Evolutionary conservation across 2,113 vertebrate genomes (phyloP).

Genomic region (Coptodon bakossiorum): DNA sequence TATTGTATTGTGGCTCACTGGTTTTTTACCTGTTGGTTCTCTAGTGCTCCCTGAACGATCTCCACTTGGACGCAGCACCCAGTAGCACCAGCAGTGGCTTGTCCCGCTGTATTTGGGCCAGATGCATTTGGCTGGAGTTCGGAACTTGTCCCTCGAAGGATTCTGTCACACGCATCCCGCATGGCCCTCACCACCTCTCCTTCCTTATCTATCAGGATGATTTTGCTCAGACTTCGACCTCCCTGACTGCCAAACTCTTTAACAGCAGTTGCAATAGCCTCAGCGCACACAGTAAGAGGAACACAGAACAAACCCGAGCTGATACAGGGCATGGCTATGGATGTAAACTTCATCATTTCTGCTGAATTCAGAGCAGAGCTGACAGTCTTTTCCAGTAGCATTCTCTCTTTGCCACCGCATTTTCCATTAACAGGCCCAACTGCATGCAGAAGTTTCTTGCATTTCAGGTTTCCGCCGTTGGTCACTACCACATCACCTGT

Average conservation of each 20-base stretch:
- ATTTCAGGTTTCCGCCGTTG: slow-evolving; percentile 44
- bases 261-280: slow-evolving; percentile 52
- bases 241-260: slow-evolving; percentile 18
- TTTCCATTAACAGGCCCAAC: slow-evolving; percentile 45
- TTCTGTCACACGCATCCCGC: slow-evolving; percentile 31
- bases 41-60: slow-evolving; percentile 29
- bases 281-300: slow-evolving; percentile 34
- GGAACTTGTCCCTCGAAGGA: not conserved
- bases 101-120: not conserved
- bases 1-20: not conserved
- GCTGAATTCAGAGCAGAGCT: slow-evolving; percentile 23
- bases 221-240: not conserved
- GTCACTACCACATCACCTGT: slow-evolving; percentile 26
- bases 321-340: slow-evolving; percentile 62
- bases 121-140: not conserved
- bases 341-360: not conserved
- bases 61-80: slow-evolving; percentile 5
- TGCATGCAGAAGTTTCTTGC: slow-evolving; percentile 55
- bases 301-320: slow-evolving; percentile 54
- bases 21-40: slow-evolving; percentile 20
- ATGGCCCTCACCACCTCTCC: slow-evolving; percentile 33
- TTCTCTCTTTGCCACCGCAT: not conserved
- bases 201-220: slow-evolving; percentile 49
- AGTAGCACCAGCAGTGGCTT: not conserved
- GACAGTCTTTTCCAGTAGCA: slow-evolving; percentile 14